Evolutionary conservation across 2,113 vertebrate species (phyloP), one percentile per base, ranked within the genome.

Genomic region (Porphyrio hochstetteri): DNA sequence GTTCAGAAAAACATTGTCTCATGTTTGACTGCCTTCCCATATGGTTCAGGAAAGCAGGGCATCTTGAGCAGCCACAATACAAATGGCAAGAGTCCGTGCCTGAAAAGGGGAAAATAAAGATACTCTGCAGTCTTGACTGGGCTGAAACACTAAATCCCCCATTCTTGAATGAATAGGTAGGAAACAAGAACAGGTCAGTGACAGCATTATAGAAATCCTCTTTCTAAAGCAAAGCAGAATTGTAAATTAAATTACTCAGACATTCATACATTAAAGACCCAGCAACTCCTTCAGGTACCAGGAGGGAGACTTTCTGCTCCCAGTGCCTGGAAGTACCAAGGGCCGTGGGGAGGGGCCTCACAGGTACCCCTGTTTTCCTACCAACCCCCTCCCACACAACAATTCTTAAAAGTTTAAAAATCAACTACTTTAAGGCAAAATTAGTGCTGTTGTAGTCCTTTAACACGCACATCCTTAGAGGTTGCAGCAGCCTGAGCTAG

Each of bases 1-100:
- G 91, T 71, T 88, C 95, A 95, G 88, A 93, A 96, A 88, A 96
- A 71, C 90, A 94, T 52, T 7, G 3, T 70, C 80, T 96, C 72
- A 8, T 75, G 86, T 93, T 79, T 67, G 86, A 71, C 77, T 94
- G 88, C 80, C 61, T 92, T 78, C 83, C 84, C 93, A 92, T 77
- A 85, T 85, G 95, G 92, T 24, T 92, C 65, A 91, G 48, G 72
- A 56, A 94, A 88, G 88, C 61, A 2, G 68, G 60, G 82, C 85
- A 93, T 93, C 82, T 46, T 2, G 33, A 86, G 48, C 88, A 92
- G 75, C 64, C 93, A 92, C 77, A 90, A 88, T n/a, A 53, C 8
- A 75, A 79, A 64, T 36, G 88, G 57, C 57, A 77, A 83, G 35
- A 76, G 64, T 48, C 72, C 71, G 64, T 9, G 81, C 61, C 40